A percentile compares a stretch with the other conserved stretches of the same genome.
phyloP scores from a whole-genome alignment of 2,888 invertebrate genomes.

The Poecilobothrus nobilitatus region DNA sequence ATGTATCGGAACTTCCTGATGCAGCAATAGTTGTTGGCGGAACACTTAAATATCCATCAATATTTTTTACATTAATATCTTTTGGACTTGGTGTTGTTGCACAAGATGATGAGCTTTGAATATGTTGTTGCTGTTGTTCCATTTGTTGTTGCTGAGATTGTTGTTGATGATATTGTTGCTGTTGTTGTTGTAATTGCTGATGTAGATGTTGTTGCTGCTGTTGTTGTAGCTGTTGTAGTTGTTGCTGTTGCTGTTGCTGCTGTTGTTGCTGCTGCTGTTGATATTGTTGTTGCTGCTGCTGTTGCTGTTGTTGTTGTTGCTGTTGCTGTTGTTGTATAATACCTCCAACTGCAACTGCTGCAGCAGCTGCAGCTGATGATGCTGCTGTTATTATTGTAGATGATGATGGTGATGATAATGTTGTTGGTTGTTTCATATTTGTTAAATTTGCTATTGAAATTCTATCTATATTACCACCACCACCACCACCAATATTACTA shows the following conservation, averaged over 20 bases:
- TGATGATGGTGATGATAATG: neutral
- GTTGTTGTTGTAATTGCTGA: neutral
- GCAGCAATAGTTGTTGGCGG: slow-evolving; percentile 60
- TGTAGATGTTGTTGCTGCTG: neutral
- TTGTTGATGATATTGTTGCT: neutral
- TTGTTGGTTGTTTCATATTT: neutral
- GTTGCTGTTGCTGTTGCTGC: neutral
- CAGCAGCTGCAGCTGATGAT: neutral
- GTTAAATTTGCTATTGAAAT: neutral
- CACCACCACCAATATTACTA: neutral
- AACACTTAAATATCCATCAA: slow-evolving; percentile 57
- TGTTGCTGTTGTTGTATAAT: neutral
- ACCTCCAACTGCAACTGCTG: neutral
- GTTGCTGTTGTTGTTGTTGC: neutral
- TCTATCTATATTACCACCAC: neutral
- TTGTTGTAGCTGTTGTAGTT: neutral
- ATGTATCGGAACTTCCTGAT: slow-evolving; percentile 68
- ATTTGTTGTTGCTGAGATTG: neutral
- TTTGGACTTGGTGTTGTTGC: slow-evolving; percentile 7
- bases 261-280: neutral
- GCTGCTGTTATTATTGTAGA: slow-evolving; percentile 7
- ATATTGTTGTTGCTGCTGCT: slow-evolving; percentile 2
- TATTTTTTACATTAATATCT: slow-evolving; percentile 33
- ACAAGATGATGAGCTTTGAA: neutral
- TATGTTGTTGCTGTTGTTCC: neutral